These are phyloP conservation scores for Apamea anceps DNA, from an alignment of 2,888 invertebrate genomes.

Conservation along the genomic window DNA sequence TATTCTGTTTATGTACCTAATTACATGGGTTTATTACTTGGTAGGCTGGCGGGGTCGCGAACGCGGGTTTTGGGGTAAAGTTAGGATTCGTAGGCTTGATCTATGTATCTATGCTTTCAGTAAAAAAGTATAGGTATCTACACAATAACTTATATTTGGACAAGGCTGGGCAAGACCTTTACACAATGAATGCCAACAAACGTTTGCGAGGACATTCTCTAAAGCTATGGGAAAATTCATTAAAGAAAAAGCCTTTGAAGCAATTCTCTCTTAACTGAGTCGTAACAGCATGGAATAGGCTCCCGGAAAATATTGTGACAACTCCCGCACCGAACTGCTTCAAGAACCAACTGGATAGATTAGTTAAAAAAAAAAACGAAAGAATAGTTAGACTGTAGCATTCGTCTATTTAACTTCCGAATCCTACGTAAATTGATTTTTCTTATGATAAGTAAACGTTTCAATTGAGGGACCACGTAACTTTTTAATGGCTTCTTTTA, in stretches of 20 bases:
- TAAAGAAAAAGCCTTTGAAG: neutral
- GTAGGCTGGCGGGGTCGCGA: constrained; percentile 35
- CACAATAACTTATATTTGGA: neutral
- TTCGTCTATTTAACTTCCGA: too few relatives aligned
- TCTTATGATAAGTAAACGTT: too few relatives aligned
- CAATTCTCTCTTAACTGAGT: neutral
- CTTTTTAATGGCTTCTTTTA: too few relatives aligned
- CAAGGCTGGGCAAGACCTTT: neutral
- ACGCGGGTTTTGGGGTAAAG: neutral
- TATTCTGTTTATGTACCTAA: constrained; percentile 65
- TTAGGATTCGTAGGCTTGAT: neutral
- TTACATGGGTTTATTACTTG: constrained; percentile 65
- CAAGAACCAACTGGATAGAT: neutral
- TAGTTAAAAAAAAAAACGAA: too few relatives aligned
- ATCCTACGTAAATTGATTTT: too few relatives aligned
- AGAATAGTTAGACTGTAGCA: too few relatives aligned
- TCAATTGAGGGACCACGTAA: too few relatives aligned
- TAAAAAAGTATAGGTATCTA: neutral
- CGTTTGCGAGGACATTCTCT: neutral
- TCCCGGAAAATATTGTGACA: neutral
- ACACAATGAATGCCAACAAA: neutral
- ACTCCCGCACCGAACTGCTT: neutral
- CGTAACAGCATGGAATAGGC: neutral
- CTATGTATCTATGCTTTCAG: neutral
- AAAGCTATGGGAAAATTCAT: too few relatives aligned